Evolutionary conservation across 2,113 vertebrate genomes (phyloP).

Genomic region (Mus pahari): DNA sequence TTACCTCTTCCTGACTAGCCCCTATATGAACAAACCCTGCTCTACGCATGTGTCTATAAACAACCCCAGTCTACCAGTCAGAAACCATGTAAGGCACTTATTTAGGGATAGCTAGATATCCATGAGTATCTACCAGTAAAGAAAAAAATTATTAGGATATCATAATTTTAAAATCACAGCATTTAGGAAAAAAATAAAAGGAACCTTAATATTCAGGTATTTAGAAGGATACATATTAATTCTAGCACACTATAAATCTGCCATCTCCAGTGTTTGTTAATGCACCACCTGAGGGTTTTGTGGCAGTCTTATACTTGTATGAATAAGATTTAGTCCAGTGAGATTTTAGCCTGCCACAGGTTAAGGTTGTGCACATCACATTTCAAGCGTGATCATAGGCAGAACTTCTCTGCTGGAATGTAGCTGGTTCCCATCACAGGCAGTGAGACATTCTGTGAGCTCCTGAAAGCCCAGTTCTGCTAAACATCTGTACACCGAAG

Average conservation of each 20-base stretch:
- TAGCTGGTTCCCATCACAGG: constrained; percentile 48
- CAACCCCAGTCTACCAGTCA: neutral
- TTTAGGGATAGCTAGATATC: neutral
- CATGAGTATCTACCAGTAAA: neutral
- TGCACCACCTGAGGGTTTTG: constrained; percentile 19
- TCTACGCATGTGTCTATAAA: neutral
- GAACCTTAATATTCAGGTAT: constrained; percentile 24
- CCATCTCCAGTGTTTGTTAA: constrained; percentile 58
- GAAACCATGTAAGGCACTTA: neutral
- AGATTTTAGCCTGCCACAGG: constrained; percentile 54
- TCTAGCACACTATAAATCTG: neutral
- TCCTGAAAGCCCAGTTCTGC: neutral
- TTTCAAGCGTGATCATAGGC: constrained; percentile 13
- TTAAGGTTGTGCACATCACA: constrained; percentile 27
- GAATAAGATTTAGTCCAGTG: constrained; percentile 42
- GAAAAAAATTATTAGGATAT: constrained; percentile 21
- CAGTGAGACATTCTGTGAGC: neutral
- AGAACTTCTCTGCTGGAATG: neutral
- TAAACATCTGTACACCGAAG: neutral
- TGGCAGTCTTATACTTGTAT: constrained; percentile 20
- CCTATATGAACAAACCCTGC: neutral
- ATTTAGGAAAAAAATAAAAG: constrained; percentile 47
- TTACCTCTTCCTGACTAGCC: neutral
- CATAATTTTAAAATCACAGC: constrained; percentile 33
- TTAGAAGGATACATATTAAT: constrained; percentile 73